Percentiles rank a stretch among this genome's conserved stretches.
Evolutionary conservation across 2,888 invertebrate species (phyloP).

Genomic region (Isotomurus palustris): DNA sequence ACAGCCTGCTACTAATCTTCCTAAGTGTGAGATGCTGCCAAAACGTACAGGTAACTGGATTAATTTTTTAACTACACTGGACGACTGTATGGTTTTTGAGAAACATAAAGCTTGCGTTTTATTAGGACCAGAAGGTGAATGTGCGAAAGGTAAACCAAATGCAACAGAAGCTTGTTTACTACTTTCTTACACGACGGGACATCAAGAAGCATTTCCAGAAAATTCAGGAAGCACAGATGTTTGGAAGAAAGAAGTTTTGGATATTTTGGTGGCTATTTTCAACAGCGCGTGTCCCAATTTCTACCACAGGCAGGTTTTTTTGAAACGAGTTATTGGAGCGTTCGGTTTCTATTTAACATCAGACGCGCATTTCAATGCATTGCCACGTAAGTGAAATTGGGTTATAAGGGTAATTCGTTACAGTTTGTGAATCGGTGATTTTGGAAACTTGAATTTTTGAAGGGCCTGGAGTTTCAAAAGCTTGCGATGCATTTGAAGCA

Average conservation of each 20-base stretch:
- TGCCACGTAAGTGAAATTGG: neutral
- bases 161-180: slow-evolving; percentile 13
- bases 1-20: too few relatives aligned
- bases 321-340: slow-evolving; percentile 6
- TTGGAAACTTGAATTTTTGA: too few relatives aligned
- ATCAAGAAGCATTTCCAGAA: slow-evolving; percentile 10
- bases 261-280: slow-evolving; percentile 26
- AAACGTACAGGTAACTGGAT: too few relatives aligned
- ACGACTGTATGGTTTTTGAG: too few relatives aligned
- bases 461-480: too few relatives aligned
- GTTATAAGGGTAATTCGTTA: too few relatives aligned
- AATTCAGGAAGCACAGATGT: neutral
- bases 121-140: slow-evolving; percentile 14
- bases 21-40: too few relatives aligned
- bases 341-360: slow-evolving; percentile 23
- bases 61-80: too few relatives aligned
- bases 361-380: slow-evolving; percentile 12
- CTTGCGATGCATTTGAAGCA: neutral
- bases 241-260: slow-evolving; percentile 30
- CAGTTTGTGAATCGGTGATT: too few relatives aligned
- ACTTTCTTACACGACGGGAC: slow-evolving; percentile 9
- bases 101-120: too few relatives aligned
- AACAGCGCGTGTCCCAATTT: slow-evolving; percentile 25
- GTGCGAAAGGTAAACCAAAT: slow-evolving; percentile 32
- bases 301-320: slow-evolving; percentile 13